Evolutionary conservation across 2,888 invertebrate genomes (phyloP), one percentile per base, ranked within the genome.

Genomic region (Ptychoptera albimana): DNA sequence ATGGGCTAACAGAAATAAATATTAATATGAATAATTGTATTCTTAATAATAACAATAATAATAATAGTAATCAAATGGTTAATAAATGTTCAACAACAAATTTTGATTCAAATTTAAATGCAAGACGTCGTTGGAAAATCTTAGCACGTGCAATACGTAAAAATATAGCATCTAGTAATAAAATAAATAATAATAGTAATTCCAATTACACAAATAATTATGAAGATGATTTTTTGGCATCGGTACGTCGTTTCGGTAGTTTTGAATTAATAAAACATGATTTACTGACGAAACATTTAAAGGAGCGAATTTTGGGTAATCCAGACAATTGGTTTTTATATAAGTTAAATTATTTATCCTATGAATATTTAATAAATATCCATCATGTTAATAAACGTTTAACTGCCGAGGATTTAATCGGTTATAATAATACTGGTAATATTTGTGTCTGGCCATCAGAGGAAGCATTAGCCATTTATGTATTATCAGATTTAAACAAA

Each of bases 371-470:
- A 16, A 67, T 78, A 2, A 69, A 73, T 48, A 70, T 81, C 34
- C 73, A 75, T 31, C 74, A 75, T 51, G 61, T 75, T 42, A 71
- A 71, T 46, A 70, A 74, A 45, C 73, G 68, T 36, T 72, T 81
- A 55, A 79, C 79, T 1, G 78, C 79, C 13, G 73, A 71, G 54
- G 79, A 82, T 54, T 64, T 83, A 39, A 79, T 79, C 69, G 83
- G 83, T n/a, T 83, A 82, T 63, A 83, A 84, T 56, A 83, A 83
- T 54, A 83, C 83, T 1, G 83, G 83, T 38, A 84, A 83, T 60
- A 73, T 84, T 8, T 81, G 82, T 60, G 76, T 83, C 6, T 83
- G 83, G 83, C 82, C 82, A 11, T 82, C 82, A 1, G 83, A 83
- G 61, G 82, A 83, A 60, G 77, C 82, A 4, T 60, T 84, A 41